phyloP scores from a whole-genome alignment of 2,797 vertebrate species.

The Pristis pectinata region DNA sequence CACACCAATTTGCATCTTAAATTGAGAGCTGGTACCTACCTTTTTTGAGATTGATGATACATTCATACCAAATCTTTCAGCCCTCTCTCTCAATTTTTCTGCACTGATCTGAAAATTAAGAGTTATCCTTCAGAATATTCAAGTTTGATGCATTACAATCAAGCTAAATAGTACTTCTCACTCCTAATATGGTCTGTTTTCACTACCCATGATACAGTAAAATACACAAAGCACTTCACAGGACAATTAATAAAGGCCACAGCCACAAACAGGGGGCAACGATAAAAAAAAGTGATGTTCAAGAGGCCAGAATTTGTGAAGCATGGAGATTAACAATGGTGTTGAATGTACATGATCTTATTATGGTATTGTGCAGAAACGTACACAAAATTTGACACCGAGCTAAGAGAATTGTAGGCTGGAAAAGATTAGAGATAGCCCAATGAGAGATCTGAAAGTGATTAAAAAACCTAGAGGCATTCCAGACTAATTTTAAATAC shows the following conservation, averaged over 20 bases:
- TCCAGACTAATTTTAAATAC: background rate
- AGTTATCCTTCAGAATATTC: background rate
- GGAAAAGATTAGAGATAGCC: background rate
- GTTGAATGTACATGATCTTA: too few relatives aligned
- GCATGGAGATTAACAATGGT: too few relatives aligned
- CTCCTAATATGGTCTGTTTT: background rate
- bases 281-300: too few relatives aligned
- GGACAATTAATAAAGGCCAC: too few relatives aligned
- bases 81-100: conserved; percentile 83
- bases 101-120: conserved; percentile 63
- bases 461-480: background rate
- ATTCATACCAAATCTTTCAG: conserved; percentile 80
- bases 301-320: too few relatives aligned
- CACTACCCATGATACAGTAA: background rate
- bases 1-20: background rate
- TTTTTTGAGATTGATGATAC: conserved; percentile 83
- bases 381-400: background rate
- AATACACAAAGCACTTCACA: background rate
- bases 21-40: conserved; percentile 54
- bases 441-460: background rate
- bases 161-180: background rate
- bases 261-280: too few relatives aligned
- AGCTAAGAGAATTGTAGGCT: background rate
- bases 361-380: too few relatives aligned
- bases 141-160: background rate